Evolutionary conservation across 2,113 vertebrate species (phyloP).

Genomic region (Lepus europaeus): DNA sequence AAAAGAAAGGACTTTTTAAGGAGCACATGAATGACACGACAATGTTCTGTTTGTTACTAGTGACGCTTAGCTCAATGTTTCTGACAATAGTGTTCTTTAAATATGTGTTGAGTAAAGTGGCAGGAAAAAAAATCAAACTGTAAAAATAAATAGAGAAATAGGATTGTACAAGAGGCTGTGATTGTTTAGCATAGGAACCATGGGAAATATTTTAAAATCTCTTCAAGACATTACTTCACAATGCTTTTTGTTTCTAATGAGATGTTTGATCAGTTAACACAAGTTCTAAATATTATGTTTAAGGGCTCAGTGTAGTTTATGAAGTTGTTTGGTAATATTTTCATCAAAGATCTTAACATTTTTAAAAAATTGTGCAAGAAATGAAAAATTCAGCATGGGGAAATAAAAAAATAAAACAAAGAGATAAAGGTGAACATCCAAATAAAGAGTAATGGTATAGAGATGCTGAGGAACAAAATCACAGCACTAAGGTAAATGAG

Average conservation of each 20-base stretch:
- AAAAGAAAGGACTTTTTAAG: not conserved
- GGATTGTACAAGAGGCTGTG: not conserved
- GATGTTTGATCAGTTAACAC: not conserved
- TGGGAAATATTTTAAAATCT: not conserved
- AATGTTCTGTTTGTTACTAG: not conserved
- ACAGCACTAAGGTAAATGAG: not conserved
- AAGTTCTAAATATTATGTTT: not conserved
- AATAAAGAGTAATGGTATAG: not conserved
- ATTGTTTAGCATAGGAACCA: not conserved
- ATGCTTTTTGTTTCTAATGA: slow-evolving; percentile 2
- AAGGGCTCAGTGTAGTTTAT: not conserved
- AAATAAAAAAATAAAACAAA: not conserved
- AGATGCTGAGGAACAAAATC: not conserved
- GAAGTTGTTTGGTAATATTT: slow-evolving; percentile 43
- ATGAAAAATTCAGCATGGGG: not conserved
- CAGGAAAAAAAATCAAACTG: slow-evolving; percentile 12
- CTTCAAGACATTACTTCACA: not conserved
- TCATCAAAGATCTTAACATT: not conserved
- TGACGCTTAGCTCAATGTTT: not conserved
- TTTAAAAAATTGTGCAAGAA: not conserved
- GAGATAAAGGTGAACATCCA: not conserved
- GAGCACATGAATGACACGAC: not conserved
- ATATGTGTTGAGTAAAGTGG: not conserved
- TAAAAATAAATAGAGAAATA: not conserved
- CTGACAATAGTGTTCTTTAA: not conserved